Percentiles rank a stretch among this genome's conserved stretches.
phyloP scores from a whole-genome alignment of 2,113 vertebrate genomes.

The Gopherus flavomarginatus region DNA sequence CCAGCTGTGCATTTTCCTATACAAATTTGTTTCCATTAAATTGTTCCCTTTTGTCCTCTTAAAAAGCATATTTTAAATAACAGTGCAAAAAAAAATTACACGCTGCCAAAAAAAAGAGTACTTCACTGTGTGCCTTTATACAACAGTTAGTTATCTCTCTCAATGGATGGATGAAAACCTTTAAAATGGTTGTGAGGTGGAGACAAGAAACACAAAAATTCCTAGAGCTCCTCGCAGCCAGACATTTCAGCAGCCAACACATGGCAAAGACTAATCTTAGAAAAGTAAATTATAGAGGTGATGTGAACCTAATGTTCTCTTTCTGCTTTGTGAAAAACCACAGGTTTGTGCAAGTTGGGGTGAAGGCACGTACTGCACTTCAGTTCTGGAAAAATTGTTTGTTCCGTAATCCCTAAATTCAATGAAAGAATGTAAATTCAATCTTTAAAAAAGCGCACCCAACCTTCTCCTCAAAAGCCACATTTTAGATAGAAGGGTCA shows the following conservation, averaged over 20 bases:
- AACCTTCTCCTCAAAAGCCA: background rate
- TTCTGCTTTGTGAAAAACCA: constrained; percentile 19
- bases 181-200: constrained; percentile 39
- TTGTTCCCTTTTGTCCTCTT: constrained; percentile 68
- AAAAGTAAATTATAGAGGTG: constrained; percentile 25
- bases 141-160: constrained; percentile 67
- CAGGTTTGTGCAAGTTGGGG: background rate
- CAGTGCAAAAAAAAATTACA: constrained; percentile 55
- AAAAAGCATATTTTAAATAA: constrained; percentile 74
- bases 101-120: constrained; percentile 50
- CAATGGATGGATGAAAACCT: constrained; percentile 13
- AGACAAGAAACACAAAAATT: constrained; percentile 46
- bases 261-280: background rate
- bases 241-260: constrained; percentile 29
- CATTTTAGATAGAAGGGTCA: background rate
- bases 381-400: background rate
- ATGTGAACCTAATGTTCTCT: background rate
- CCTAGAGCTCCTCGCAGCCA: constrained; percentile 13
- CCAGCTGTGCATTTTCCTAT: constrained; percentile 59
- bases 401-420: background rate
- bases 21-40: constrained; percentile 76
- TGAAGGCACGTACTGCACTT: background rate
- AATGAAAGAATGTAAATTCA: background rate
- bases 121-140: constrained; percentile 14
- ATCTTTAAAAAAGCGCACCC: background rate